A percentile compares a stretch with the other conserved stretches of the same genome.
These are phyloP conservation scores for Lithosia quadra DNA, from an alignment of 2,888 invertebrate genomes.

Conservation along the genomic window DNA sequence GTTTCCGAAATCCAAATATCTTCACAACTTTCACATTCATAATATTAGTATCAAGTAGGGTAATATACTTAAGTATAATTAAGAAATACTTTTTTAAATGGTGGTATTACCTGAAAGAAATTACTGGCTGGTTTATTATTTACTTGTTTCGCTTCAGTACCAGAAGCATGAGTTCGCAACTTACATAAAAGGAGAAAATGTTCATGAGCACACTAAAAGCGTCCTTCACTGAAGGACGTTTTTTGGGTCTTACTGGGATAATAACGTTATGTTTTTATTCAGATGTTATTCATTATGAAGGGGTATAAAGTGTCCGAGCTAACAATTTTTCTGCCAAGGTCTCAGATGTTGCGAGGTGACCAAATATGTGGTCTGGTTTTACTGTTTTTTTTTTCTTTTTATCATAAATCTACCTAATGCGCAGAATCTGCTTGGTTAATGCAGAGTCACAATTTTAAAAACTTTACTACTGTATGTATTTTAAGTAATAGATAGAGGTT, in stretches of 20 bases:
- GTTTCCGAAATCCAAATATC: too few relatives aligned
- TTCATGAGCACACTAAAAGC: neutral
- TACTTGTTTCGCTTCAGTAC: neutral
- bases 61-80: too few relatives aligned
- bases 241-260: constrained; percentile 7
- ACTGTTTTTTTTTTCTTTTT: neutral
- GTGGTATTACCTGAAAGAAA: too few relatives aligned
- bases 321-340: neutral
- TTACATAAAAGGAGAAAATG: neutral
- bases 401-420: neutral
- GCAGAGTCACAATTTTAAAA: neutral
- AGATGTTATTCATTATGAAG: constrained; percentile 1
- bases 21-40: too few relatives aligned
- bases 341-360: neutral
- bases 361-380: neutral
- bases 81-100: too few relatives aligned
- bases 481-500: too few relatives aligned
- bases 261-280: constrained; percentile 6
- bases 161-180: neutral
- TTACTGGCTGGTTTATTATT: neutral
- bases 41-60: too few relatives aligned
- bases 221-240: neutral
- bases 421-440: neutral
- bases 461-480: neutral
- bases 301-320: neutral